Percentiles rank a stretch among this genome's conserved stretches.
These are phyloP conservation scores for Ceramica pisi DNA, from an alignment of 2,888 invertebrate species.

Conservation along the genomic window DNA sequence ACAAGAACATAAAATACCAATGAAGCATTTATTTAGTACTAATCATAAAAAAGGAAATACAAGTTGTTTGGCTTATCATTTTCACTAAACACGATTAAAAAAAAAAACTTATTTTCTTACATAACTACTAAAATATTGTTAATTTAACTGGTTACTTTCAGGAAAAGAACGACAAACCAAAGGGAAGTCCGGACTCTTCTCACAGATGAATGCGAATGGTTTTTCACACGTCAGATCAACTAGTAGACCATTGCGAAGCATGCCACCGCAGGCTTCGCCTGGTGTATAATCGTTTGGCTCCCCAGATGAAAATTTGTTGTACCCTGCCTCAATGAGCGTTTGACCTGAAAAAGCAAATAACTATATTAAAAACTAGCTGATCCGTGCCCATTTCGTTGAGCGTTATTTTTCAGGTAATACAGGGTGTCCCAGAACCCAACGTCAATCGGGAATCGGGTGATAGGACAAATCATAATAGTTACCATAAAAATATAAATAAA, in stretches of 20 bases:
- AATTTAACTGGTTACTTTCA: not conserved
- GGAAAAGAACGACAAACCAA: constrained; percentile 10
- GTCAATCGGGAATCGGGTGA: too few species aligned
- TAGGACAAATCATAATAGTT: too few species aligned
- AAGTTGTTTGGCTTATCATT: too few species aligned
- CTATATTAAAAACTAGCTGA: not conserved
- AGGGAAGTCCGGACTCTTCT: constrained; percentile 33
- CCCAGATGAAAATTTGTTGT: constrained; percentile 65
- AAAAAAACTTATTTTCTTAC: not conserved
- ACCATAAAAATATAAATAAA: too few species aligned
- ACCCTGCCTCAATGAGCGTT: constrained; percentile 73
- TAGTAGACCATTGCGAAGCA: constrained; percentile 65
- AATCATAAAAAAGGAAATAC: too few species aligned
- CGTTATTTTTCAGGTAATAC: too few species aligned
- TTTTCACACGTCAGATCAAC: constrained; percentile 71
- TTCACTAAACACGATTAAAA: not conserved
- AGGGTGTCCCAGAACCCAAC: too few species aligned
- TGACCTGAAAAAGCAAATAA: constrained; percentile 66
- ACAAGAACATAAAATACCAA: too few species aligned
- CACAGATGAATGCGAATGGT: constrained; percentile 41
- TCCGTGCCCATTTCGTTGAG: too few species aligned
- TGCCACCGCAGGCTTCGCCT: constrained; percentile 72
- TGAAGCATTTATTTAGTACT: too few species aligned
- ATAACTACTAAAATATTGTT: not conserved
- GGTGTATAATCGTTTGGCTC: constrained; percentile 70